phyloP scores from a whole-genome alignment of 53 echinoderm and acorn worm genomes.

The Echinarachnius parma region DNA sequence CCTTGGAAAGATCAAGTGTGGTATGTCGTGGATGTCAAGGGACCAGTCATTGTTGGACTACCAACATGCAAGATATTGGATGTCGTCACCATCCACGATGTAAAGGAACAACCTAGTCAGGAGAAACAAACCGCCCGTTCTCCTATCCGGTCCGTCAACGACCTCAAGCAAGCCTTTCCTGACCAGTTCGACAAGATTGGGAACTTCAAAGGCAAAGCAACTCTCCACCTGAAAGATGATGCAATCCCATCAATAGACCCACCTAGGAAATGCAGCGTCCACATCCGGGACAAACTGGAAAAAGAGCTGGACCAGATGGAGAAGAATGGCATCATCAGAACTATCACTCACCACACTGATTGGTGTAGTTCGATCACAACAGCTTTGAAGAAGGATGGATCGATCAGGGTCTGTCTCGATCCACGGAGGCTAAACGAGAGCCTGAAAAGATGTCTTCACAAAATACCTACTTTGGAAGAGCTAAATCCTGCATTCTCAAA shows the following conservation, averaged over 20 bases:
- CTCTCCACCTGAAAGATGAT: conserved; percentile 51
- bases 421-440: conserved; percentile 40
- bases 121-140: too few relatives aligned
- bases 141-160: neutral
- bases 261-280: conserved; percentile 43
- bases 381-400: conserved; percentile 48
- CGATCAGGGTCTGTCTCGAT: conserved; percentile 36
- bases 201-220: conserved; percentile 50
- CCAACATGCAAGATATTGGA: conserved; percentile 43
- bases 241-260: conserved; percentile 35
- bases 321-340: conserved; percentile 33
- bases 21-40: conserved; percentile 55
- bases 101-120: neutral
- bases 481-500: too few relatives aligned
- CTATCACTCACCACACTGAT: conserved; percentile 44
- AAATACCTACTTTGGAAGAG: too few relatives aligned
- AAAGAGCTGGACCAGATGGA: conserved; percentile 56
- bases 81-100: conserved; percentile 53
- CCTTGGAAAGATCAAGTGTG: conserved; percentile 40
- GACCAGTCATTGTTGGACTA: conserved; percentile 58
- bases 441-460: too few relatives aligned
- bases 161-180: conserved; percentile 17
- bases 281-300: conserved; percentile 43
- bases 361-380: conserved; percentile 63
- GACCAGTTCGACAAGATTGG: conserved; percentile 58